A percentile compares a stretch with the other conserved stretches of the same genome.
Evolutionary conservation across 2,888 invertebrate genomes (phyloP).

Genomic region (Mesochorus sp.): DNA sequence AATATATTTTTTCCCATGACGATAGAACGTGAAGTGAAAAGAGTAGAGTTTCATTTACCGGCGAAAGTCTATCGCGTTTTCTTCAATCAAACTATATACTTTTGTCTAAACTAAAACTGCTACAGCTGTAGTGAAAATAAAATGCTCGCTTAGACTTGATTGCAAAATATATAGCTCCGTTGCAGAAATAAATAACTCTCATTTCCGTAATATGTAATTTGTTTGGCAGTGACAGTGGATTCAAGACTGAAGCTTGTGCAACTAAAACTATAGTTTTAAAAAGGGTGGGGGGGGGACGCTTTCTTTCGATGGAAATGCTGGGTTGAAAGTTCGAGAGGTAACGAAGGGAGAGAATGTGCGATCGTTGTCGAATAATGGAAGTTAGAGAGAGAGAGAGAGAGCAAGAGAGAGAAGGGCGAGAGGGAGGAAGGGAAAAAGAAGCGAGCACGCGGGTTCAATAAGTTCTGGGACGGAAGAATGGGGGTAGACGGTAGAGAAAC

Average conservation of each 20-base stretch:
- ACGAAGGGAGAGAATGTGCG: constrained; percentile 1
- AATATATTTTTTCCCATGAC: too few species aligned
- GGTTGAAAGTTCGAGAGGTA: constrained; percentile 42
- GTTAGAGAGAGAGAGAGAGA: constrained; percentile 41
- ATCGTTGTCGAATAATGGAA: constrained; percentile 36
- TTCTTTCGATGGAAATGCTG: constrained; percentile 36
- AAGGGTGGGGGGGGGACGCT: background rate
- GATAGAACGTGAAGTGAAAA: too few species aligned
- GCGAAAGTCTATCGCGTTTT: too few species aligned
- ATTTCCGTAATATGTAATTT: constrained; percentile 74
- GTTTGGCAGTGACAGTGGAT: constrained; percentile 66
- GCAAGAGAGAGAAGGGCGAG: too few species aligned
- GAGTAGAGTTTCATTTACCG: too few species aligned
- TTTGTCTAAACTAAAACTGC: background rate
- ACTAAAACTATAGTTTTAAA: background rate
- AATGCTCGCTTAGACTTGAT: constrained; percentile 68
- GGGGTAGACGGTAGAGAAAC: constrained; percentile 1
- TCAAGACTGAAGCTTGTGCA: background rate
- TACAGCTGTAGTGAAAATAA: background rate
- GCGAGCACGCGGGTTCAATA: constrained; percentile 37
- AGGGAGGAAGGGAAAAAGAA: constrained; percentile 45
- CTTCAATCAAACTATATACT: too few species aligned
- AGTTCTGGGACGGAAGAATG: constrained; percentile 28
- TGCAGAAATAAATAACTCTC: constrained; percentile 75
- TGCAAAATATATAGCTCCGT: constrained; percentile 74